A percentile compares a stretch with the other conserved stretches of the same genome.
These are phyloP conservation scores for Heliconius hortense DNA, from an alignment of 2,888 invertebrate genomes.

Conservation along the genomic window DNA sequence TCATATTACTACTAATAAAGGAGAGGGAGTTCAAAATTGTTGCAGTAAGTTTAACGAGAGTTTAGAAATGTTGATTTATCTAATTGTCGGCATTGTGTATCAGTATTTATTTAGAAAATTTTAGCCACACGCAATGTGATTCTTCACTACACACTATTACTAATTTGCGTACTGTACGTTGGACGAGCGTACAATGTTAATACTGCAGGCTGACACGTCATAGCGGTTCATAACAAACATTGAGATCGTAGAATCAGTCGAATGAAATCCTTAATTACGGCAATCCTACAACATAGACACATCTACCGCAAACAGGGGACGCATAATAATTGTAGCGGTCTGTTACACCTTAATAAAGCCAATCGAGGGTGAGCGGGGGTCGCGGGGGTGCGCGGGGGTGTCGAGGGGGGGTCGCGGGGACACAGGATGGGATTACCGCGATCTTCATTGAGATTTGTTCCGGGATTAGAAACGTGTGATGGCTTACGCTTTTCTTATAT, in stretches of 20 bases:
- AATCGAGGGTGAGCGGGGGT: slow-evolving; percentile 62
- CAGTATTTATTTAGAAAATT: slow-evolving; percentile 1
- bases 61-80: slow-evolving; percentile 35
- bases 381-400: slow-evolving; percentile 26
- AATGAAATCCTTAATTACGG: slow-evolving; percentile 77
- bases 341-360: slow-evolving; percentile 82
- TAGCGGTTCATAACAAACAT: slow-evolving; percentile 28
- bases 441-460: slow-evolving; percentile 82
- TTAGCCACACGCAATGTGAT: background rate
- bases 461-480: slow-evolving; percentile 78
- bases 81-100: slow-evolving; percentile 7
- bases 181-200: background rate
- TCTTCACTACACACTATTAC: background rate
- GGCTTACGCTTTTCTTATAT: slow-evolving; percentile 48
- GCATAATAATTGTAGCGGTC: slow-evolving; percentile 82
- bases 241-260: slow-evolving; percentile 38
- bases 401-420: slow-evolving; percentile 51
- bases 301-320: slow-evolving; percentile 80
- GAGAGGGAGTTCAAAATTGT: slow-evolving; percentile 46
- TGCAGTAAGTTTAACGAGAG: slow-evolving; percentile 40
- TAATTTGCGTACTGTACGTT: background rate
- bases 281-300: slow-evolving; percentile 76
- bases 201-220: slow-evolving; percentile 13
- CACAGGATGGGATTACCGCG: slow-evolving; percentile 69
- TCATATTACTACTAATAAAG: slow-evolving; percentile 60